phyloP scores from a whole-genome alignment of 2,797 vertebrate genomes.

The Anguilla megastoma region DNA sequence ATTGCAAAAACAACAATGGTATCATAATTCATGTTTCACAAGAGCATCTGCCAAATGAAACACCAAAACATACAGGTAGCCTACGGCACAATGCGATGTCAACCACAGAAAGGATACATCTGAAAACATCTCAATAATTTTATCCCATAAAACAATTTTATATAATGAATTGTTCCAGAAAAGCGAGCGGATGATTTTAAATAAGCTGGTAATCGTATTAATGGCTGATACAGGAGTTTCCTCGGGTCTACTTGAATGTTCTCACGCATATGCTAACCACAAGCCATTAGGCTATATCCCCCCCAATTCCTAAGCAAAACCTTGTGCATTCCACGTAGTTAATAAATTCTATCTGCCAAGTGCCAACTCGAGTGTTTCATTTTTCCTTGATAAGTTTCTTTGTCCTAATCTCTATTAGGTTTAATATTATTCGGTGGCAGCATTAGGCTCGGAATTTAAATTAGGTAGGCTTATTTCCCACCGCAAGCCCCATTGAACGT shows the following conservation, averaged over 20 bases:
- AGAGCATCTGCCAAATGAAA: background rate
- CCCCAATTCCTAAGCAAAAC: background rate
- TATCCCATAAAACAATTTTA: background rate
- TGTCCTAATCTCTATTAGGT: background rate
- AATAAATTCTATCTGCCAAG: background rate
- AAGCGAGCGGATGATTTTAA: background rate
- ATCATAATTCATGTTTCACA: background rate
- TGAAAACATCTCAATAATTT: background rate
- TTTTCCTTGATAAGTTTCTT: background rate
- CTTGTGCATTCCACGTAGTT: background rate
- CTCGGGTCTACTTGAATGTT: background rate
- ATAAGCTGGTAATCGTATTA: background rate
- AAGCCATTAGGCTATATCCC: background rate
- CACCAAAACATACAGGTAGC: background rate
- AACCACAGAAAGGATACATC: background rate
- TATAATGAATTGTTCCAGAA: background rate
- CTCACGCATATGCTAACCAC: background rate
- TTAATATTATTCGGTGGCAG: background rate
- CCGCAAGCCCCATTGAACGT: background rate
- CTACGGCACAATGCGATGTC: background rate
- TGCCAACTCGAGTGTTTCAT: background rate
- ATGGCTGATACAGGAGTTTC: background rate
- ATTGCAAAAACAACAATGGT: background rate
- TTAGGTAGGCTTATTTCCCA: background rate
- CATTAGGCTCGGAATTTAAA: background rate